Conservation (phyloP, 2,797 vertebrate species). For the Aeoliscus strigatus region DNA sequence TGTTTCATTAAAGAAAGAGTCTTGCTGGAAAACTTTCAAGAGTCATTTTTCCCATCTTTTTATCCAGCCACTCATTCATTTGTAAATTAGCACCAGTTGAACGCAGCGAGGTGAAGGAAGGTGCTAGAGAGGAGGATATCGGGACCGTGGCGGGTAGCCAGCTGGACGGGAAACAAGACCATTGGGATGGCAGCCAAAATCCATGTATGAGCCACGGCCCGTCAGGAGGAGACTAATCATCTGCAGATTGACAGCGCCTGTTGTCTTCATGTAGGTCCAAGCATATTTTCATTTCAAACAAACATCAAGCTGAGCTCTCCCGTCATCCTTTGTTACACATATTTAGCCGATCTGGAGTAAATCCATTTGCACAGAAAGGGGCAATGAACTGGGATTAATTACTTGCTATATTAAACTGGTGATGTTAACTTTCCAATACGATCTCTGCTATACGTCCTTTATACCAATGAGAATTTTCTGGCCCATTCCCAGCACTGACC, state of each 20-base stretch:
- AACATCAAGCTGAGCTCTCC: too few species aligned
- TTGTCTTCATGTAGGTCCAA: too few species aligned
- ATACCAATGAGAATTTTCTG: too few species aligned
- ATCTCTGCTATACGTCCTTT: too few species aligned
- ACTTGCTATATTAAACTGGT: too few species aligned
- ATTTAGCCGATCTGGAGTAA: too few species aligned
- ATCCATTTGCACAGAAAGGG: too few species aligned
- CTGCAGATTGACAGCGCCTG: slow-evolving; percentile 10
- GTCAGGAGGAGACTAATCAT: slow-evolving; percentile 19
- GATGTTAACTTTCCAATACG: too few species aligned
- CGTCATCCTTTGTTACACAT: too few species aligned
- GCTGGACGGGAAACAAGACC: slow-evolving; percentile 17
- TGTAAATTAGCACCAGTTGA: slow-evolving; percentile 42
- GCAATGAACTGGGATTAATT: too few species aligned
- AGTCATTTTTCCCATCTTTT: slow-evolving; percentile 22
- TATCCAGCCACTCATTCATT: slow-evolving; percentile 33
- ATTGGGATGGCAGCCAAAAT: slow-evolving; percentile 12
- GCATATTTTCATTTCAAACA: too few species aligned
- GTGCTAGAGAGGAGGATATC: slow-evolving; percentile 7
- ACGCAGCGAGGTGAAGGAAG: slow-evolving; percentile 15
- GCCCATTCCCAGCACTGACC: too few species aligned
- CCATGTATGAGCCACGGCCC: slow-evolving; percentile 8
- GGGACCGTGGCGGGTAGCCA: slow-evolving; percentile 21
- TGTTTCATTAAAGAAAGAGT: slow-evolving; percentile 74
- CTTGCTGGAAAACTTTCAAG: slow-evolving; percentile 69